Base-by-base conservation (phyloP, 2,888 invertebrate species). In the Dorcus hopei region DNA sequence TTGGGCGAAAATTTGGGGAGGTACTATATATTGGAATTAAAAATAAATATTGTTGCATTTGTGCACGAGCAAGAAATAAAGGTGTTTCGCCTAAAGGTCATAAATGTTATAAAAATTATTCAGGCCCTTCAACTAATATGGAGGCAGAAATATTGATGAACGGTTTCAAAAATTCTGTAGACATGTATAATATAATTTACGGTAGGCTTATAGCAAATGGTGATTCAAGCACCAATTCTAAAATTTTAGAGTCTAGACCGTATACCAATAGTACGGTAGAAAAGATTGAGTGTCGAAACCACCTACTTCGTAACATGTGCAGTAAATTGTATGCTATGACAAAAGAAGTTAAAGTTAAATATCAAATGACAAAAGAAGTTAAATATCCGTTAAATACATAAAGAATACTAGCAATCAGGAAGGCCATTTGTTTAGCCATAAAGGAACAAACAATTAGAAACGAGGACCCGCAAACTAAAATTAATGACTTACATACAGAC, bases 31-130 rank as follows among this genome's bases (percentile, higher is more conserved):
- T n/a, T n/a, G n/a, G n/a, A n/a, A n/a, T n/a, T n/a, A n/a, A n/a
- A n/a, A n/a, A n/a, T n/a, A 72, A 70, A 58, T 71, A 61, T 54
- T 72, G 72, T 49, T 49, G 60, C 6, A 51, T 61, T 3, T 71
- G 70, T 53, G 62, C 62, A n/a, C 52, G 57, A 41, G 63, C 61
- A 4, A 57, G 54, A n/a, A 50, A 39, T 26, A 62, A 58, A 49
- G 52, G 53, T 7, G 42, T 33, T 16, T 26, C 47, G 11, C 45
- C 61, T 9, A 57, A 51, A n/a, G 41, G 47, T 11, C 70, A 71
- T 49, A 48, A 38, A 7, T 72, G 69, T 53, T 70, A 59, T 56
- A 68, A 68, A 52, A 72, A 72, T 59, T 72, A 67, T 65, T 60
- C 57, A n/a, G 58, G 61, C 0, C 51, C 61, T 26, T 62, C 57